phyloP scores from a whole-genome alignment of 1,140 invertebrate genomes.

The Trigoniulus corallinus region DNA sequence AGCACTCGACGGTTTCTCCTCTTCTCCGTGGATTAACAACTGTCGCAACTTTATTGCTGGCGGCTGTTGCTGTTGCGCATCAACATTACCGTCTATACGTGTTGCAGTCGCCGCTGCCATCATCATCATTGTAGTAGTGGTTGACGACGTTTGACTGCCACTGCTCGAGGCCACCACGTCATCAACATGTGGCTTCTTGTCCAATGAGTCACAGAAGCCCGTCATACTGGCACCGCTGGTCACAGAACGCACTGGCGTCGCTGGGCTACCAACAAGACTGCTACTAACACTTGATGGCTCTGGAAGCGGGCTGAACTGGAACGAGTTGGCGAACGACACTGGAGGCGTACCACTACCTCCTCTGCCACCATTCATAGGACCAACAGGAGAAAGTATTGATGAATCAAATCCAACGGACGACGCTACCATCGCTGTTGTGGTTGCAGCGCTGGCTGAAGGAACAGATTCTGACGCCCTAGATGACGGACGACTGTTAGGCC shows the following conservation, averaged over 20 bases:
- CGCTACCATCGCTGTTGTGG: neutral
- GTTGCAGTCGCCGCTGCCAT: no score
- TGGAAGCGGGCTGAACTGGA: constrained; percentile 36
- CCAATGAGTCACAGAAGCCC: neutral
- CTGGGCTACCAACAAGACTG: neutral
- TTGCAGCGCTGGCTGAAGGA: constrained; percentile 3
- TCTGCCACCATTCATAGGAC: neutral
- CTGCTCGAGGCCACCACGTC: constrained; percentile 6
- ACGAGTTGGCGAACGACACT: constrained; percentile 33
- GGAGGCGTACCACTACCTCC: constrained; percentile 17
- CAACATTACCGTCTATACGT: neutral
- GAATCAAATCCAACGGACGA: neutral
- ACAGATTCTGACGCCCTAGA: constrained; percentile 34
- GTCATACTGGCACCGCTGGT: no score
- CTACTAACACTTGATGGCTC: neutral
- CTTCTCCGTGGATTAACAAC: constrained; percentile 1
- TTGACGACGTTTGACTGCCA: neutral
- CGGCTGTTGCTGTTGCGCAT: neutral
- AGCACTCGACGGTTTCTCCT: neutral
- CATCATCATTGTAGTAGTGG: no score
- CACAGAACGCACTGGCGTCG: no score
- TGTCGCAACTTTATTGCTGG: constrained; percentile 3
- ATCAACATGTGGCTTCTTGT: no score
- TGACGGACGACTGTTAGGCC: constrained; percentile 27
- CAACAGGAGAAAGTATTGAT: neutral